phyloP scores from a whole-genome alignment of 1,140 invertebrate genomes.

The Tetramorium simillimum region DNA sequence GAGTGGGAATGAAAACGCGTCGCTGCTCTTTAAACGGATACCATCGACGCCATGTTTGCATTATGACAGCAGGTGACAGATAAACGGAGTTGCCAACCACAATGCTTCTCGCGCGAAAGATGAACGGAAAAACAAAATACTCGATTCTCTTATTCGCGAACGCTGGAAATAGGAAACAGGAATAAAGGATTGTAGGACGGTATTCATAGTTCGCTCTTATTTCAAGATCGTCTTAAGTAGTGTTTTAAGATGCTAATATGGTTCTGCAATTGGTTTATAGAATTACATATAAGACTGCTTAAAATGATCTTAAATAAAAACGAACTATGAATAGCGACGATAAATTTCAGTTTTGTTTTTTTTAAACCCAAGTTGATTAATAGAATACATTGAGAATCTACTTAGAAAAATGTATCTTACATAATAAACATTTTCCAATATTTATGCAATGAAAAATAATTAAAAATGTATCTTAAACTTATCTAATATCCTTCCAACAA shows the following conservation, averaged over 20 bases:
- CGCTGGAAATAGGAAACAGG: neutral
- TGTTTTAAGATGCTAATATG: too few relatives aligned
- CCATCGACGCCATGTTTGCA: conserved; percentile 66
- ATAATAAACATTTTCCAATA: neutral
- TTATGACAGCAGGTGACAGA: conserved; percentile 21
- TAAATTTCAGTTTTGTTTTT: too few relatives aligned
- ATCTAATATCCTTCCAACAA: neutral
- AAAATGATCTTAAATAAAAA: too few relatives aligned
- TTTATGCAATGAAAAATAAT: neutral
- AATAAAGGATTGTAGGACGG: neutral
- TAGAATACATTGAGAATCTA: too few relatives aligned
- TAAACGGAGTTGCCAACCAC: conserved; percentile 49
- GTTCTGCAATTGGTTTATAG: too few relatives aligned
- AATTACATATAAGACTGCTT: too few relatives aligned
- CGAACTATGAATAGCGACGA: too few relatives aligned
- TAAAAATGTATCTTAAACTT: neutral
- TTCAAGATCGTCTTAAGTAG: too few relatives aligned
- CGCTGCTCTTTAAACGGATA: conserved; percentile 53
- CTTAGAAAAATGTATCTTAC: neutral
- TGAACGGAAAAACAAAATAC: neutral
- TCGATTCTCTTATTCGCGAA: neutral
- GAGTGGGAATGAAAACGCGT: conserved; percentile 41
- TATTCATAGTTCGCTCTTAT: too few relatives aligned
- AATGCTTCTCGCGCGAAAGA: neutral
- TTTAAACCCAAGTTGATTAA: neutral